These are phyloP conservation scores for Muscicapa adusta DNA, from an alignment of 2,113 vertebrate species.

Conservation along the genomic window DNA sequence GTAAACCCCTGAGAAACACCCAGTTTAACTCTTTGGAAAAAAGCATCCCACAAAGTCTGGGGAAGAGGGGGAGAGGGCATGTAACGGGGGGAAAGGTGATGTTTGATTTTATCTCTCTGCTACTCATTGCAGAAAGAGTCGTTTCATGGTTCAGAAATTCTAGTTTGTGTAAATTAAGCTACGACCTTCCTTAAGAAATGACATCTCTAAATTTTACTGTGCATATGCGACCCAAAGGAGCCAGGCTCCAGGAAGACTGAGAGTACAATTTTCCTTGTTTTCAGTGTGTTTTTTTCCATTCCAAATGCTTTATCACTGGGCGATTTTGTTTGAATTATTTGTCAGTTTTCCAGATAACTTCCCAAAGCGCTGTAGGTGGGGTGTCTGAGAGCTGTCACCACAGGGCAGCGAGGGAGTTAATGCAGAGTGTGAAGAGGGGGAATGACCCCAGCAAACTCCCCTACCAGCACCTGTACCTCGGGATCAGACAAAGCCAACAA, in stretches of 20 bases:
- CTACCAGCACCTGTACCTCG: constrained; percentile 45
- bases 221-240: not conserved
- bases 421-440: not conserved
- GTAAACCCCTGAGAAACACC: constrained; percentile 72
- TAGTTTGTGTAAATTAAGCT: not conserved
- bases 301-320: not conserved
- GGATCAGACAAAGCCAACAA: constrained; percentile 67
- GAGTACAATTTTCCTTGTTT: not conserved
- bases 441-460: not conserved
- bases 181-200: not conserved
- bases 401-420: not conserved
- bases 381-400: accelerated
- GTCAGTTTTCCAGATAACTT: accelerated
- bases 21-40: constrained; percentile 77
- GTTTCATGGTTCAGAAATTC: not conserved
- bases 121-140: not conserved
- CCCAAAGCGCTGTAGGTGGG: accelerated
- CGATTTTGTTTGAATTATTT: not conserved
- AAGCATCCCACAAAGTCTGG: not conserved
- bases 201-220: accelerated
- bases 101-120: not conserved
- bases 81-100: not conserved
- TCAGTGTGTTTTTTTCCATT: not conserved
- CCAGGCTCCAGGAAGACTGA: not conserved
- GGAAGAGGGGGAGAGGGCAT: not conserved